Conservation (phyloP, 2,797 vertebrate genomes). For the Amphiprion clarkii region DNA sequence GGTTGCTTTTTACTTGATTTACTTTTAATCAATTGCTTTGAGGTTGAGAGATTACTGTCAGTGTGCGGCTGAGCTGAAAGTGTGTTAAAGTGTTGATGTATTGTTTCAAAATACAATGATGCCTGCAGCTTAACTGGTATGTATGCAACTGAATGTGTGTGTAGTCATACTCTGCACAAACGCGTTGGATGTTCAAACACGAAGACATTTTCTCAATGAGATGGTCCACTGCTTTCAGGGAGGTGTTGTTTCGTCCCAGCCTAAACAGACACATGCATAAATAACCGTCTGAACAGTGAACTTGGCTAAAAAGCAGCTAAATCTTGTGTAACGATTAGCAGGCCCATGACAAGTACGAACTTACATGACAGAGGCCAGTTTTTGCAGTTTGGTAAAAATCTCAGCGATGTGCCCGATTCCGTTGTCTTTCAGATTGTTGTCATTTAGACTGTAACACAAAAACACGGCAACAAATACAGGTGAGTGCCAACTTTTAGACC, state of each 20-base stretch:
- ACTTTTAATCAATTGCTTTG: no score
- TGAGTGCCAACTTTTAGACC: background rate
- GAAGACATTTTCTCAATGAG: constrained; percentile 80
- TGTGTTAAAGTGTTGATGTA: background rate
- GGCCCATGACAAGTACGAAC: constrained; percentile 53
- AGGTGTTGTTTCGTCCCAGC: constrained; percentile 85
- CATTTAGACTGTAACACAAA: constrained; percentile 84
- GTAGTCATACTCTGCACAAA: constrained; percentile 84
- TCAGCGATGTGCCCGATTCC: constrained; percentile 78
- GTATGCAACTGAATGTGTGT: background rate
- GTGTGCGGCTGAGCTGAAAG: background rate
- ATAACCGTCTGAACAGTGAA: no score
- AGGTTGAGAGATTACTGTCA: background rate
- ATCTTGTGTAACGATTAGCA: background rate
- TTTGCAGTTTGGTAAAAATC: constrained; percentile 77
- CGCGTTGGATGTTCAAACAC: constrained; percentile 71
- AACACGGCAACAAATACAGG: constrained; percentile 15
- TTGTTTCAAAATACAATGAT: no score
- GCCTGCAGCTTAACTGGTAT: background rate
- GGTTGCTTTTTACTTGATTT: no score
- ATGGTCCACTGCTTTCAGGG: constrained; percentile 73
- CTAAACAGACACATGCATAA: constrained; percentile 70
- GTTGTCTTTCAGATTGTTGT: constrained; percentile 86
- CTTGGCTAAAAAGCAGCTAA: background rate
- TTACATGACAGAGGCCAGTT: constrained; percentile 87